Conservation (phyloP, 2,113 vertebrate species). For the Anhinga rufa region DNA sequence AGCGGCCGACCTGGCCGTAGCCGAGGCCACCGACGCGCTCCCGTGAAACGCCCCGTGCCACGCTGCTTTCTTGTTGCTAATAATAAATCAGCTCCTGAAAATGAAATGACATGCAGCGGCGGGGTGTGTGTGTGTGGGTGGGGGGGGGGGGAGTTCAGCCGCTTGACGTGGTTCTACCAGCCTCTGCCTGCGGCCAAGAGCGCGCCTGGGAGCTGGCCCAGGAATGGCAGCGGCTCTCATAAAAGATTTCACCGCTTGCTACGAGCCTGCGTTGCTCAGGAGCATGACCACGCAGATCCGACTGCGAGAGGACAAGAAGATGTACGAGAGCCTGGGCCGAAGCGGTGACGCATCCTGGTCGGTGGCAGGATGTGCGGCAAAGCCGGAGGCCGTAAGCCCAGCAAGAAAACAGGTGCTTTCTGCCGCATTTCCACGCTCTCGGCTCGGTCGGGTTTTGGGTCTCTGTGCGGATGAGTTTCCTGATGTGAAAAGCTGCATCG, state of each 20-base stretch:
- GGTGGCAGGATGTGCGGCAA: not conserved
- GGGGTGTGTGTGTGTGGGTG: no score
- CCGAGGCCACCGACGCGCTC: not conserved
- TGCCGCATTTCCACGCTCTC: not conserved
- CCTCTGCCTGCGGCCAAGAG: not conserved
- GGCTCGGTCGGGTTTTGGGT: not conserved
- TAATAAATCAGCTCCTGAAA: not conserved
- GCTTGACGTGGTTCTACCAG: not conserved
- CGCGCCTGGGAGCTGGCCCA: not conserved
- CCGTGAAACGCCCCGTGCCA: not conserved
- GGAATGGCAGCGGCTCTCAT: accelerated
- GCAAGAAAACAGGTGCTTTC: not conserved
- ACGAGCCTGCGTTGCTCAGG: not conserved
- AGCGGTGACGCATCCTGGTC: not conserved
- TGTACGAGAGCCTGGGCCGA: accelerated
- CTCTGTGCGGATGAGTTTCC: not conserved
- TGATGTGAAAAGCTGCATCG: not conserved
- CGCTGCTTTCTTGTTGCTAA: not conserved
- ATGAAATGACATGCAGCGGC: accelerated
- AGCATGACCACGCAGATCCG: not conserved
- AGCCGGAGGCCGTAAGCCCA: accelerated
- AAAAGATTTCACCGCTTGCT: not conserved
- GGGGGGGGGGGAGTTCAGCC: not conserved
- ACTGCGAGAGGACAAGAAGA: not conserved
- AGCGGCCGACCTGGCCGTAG: not conserved